These are phyloP conservation scores for Cotesia glomerata DNA, from an alignment of 1,140 invertebrate genomes.

Conservation along the genomic window DNA sequence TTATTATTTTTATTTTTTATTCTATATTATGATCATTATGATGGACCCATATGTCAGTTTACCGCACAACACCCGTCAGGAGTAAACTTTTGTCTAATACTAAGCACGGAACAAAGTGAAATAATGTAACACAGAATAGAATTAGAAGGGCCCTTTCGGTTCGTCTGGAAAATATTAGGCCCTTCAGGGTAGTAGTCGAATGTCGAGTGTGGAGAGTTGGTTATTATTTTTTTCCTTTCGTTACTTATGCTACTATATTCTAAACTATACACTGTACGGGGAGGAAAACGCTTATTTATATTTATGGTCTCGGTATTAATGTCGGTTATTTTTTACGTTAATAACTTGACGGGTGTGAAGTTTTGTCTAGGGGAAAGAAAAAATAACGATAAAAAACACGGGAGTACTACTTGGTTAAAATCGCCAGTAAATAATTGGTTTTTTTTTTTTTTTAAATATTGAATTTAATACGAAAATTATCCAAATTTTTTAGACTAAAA, in stretches of 20 bases:
- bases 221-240: too few relatives aligned
- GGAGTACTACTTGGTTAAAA: constrained; percentile 2
- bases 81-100: neutral
- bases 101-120: too few relatives aligned
- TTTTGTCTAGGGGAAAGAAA: constrained; percentile 42
- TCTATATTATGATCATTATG: neutral
- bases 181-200: too few relatives aligned
- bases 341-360: constrained; percentile 49
- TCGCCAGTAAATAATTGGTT: too few relatives aligned
- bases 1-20: too few relatives aligned
- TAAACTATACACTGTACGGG: too few relatives aligned
- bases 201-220: too few relatives aligned
- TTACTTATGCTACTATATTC: too few relatives aligned
- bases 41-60: constrained; percentile 51
- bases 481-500: too few relatives aligned
- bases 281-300: constrained; percentile 47
- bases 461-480: too few relatives aligned
- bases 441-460: too few relatives aligned
- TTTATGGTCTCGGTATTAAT: constrained; percentile 57
- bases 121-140: too few relatives aligned
- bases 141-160: constrained; percentile 11
- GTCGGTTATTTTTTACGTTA: constrained; percentile 51
- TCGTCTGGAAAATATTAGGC: neutral
- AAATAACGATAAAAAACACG: constrained; percentile 3
- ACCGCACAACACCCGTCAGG: constrained; percentile 41